Conservation (phyloP, 2,113 vertebrate species). For the Corydoras sp. region DNA sequence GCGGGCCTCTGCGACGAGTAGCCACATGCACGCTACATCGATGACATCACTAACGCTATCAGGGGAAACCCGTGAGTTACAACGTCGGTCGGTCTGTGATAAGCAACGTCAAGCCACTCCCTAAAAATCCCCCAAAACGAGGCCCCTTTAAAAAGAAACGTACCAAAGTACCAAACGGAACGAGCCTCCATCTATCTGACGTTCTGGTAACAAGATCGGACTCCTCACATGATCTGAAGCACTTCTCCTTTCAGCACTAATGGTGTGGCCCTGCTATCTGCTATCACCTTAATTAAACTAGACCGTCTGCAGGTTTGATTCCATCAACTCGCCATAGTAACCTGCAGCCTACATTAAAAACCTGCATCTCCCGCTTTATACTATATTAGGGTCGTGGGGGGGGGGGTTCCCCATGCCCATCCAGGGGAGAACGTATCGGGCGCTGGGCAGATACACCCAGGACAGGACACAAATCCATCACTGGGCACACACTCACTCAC, state of each 20-base stretch:
- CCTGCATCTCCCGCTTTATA: no score
- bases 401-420: no score
- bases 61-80: background rate
- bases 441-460: no score
- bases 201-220: background rate
- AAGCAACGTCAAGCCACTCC: background rate
- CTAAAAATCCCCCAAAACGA: background rate
- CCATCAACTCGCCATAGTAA: no score
- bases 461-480: no score
- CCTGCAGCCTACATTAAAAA: no score
- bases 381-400: no score
- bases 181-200: background rate
- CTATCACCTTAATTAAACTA: no score
- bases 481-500: no score
- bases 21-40: background rate
- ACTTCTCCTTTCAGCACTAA: no score
- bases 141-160: background rate
- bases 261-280: background rate
- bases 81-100: background rate
- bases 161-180: background rate
- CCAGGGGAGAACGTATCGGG: no score
- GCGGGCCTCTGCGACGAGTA: background rate
- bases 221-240: slow-evolving; percentile 3
- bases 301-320: no score
- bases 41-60: background rate